Evolutionary conservation across 2,797 vertebrate genomes (phyloP).

Genomic region (Centropyge bicolor): DNA sequence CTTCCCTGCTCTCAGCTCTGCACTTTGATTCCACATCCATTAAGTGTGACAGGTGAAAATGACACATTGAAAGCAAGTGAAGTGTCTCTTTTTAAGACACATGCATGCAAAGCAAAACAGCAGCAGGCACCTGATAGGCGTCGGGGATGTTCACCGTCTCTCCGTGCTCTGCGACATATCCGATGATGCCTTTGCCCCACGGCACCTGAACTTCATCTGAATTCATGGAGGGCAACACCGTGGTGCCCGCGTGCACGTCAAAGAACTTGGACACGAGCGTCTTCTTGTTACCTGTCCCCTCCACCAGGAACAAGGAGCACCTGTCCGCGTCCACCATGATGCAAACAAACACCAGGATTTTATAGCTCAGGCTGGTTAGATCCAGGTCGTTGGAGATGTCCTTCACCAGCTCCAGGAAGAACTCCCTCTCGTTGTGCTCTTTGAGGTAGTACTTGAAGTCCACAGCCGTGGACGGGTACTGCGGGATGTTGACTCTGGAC

Average conservation of each 20-base stretch:
- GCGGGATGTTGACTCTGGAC: slow-evolving; percentile 96
- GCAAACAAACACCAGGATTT: slow-evolving; percentile 97
- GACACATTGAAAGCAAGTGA: slow-evolving; percentile 29
- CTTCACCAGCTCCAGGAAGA: slow-evolving; percentile 98
- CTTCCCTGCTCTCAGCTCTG: slow-evolving; percentile 12
- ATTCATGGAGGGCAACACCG: slow-evolving; percentile 93
- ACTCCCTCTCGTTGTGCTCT: slow-evolving; percentile 94
- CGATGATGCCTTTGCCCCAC: slow-evolving; percentile 99
- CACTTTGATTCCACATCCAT: slow-evolving; percentile 30
- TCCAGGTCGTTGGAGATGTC: slow-evolving; percentile 99
- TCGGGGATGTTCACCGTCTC: slow-evolving; percentile 98
- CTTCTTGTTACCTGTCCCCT: slow-evolving; percentile 94
- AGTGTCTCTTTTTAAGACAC: slow-evolving; percentile 41
- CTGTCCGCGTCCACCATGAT: slow-evolving; percentile 98
- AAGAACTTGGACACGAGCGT: slow-evolving; percentile 98
- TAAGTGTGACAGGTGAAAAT: slow-evolving; percentile 29
- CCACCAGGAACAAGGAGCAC: slow-evolving; percentile 96
- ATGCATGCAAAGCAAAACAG: slow-evolving; percentile 27
- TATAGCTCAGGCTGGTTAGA: slow-evolving; percentile 96
- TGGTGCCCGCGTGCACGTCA: slow-evolving; percentile 96
- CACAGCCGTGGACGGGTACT: slow-evolving; percentile 95
- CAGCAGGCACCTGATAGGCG: slow-evolving; percentile 94
- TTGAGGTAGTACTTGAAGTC: slow-evolving; percentile 98
- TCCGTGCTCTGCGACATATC: slow-evolving; percentile 97
- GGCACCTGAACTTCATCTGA: slow-evolving; percentile 97